phyloP scores from a whole-genome alignment of 2,113 vertebrate genomes.

The Neolamprologus variostigma region DNA sequence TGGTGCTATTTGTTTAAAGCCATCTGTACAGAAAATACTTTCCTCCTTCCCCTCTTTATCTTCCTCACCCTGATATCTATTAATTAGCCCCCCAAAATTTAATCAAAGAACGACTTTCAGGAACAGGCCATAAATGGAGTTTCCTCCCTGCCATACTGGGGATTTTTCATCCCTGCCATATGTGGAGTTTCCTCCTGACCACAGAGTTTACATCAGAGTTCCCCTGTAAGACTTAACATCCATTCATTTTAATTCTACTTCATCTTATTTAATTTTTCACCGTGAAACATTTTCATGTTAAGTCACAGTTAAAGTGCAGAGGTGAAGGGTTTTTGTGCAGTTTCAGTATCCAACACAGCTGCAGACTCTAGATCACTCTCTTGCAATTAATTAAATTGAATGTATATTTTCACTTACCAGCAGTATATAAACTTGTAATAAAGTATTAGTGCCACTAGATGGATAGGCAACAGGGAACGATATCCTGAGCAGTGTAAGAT shows the following conservation, averaged over 20 bases:
- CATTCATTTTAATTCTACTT: neutral
- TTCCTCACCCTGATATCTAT: neutral
- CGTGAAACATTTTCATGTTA: neutral
- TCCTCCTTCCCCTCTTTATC: neutral
- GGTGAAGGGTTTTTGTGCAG: neutral
- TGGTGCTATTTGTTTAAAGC: conserved; percentile 67
- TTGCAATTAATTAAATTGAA: neutral
- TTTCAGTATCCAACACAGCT: neutral
- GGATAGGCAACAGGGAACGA: neutral
- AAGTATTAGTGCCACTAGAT: neutral
- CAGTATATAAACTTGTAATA: neutral
- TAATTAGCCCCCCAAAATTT: neutral
- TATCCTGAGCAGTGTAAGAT: neutral
- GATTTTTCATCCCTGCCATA: conserved; percentile 41
- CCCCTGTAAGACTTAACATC: neutral
- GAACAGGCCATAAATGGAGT: conserved; percentile 49
- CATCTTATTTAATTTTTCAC: neutral
- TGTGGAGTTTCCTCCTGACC: conserved; percentile 33
- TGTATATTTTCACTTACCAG: neutral
- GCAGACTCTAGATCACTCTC: neutral
- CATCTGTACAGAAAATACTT: conserved; percentile 63
- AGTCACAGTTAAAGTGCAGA: neutral
- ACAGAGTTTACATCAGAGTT: neutral
- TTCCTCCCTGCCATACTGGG: conserved; percentile 54
- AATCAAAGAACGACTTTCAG: neutral